Evolutionary conservation across 2,797 vertebrate genomes (phyloP).

Genomic region (Enteromius paludinosus): DNA sequence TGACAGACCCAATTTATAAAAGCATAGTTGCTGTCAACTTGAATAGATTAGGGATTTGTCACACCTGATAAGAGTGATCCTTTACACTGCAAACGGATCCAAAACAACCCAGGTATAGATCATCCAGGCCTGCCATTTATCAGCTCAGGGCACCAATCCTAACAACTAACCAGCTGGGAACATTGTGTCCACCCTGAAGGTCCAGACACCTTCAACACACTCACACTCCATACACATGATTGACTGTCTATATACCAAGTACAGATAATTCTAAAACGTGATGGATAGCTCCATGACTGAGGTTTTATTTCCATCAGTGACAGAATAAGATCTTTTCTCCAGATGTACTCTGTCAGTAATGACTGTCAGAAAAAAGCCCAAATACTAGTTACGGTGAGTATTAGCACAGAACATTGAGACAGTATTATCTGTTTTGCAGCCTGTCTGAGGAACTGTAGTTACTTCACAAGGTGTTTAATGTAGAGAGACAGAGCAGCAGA

Average conservation of each 20-base stretch:
- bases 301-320: not conserved
- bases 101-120: constrained; percentile 16
- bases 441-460: constrained; percentile 10
- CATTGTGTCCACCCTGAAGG: not conserved
- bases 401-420: not conserved
- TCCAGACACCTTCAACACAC: constrained; percentile 24
- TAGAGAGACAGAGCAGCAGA: constrained; percentile 20
- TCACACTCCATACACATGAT: constrained; percentile 33
- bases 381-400: not conserved
- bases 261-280: not conserved
- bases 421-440: constrained; percentile 3
- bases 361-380: not conserved
- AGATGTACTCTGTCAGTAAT: not conserved
- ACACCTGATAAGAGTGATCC: constrained; percentile 45
- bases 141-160: constrained; percentile 16
- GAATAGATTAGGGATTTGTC: constrained; percentile 52
- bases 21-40: constrained; percentile 28
- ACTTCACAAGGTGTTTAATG: constrained; percentile 36
- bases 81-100: constrained; percentile 22
- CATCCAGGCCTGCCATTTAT: not conserved
- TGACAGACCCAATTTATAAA: constrained; percentile 9
- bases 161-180: not conserved
- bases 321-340: not conserved
- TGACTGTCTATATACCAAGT: constrained; percentile 9
- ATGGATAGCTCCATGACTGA: not conserved